Percentiles rank a stretch among this genome's conserved stretches.
Conservation (phyloP, 2,113 vertebrate species). For the Perccottus glenii region DNA sequence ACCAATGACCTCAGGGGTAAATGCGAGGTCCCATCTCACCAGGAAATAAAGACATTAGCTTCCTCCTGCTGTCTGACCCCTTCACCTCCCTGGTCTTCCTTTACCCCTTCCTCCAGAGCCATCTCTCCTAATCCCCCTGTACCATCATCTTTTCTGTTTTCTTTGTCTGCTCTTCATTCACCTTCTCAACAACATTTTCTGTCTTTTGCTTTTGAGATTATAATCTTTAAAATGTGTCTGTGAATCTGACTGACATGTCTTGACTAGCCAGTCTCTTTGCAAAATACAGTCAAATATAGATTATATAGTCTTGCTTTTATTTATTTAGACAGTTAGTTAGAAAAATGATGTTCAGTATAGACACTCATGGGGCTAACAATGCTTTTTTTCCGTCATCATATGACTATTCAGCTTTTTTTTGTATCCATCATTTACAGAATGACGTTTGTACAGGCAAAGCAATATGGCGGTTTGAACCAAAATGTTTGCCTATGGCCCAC, state of each 20-base stretch:
- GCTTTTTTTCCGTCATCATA: no score
- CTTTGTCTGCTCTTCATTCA: conserved; percentile 34
- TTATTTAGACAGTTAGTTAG: background rate
- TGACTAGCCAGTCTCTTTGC: no score
- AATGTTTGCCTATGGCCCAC: no score
- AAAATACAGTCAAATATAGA: no score
- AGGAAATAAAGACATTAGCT: conserved; percentile 81
- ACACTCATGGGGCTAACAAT: no score
- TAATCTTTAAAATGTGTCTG: background rate
- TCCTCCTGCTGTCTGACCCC: conserved; percentile 73
- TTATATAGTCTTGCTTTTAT: background rate
- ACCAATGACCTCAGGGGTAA: conserved; percentile 79
- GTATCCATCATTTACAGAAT: no score
- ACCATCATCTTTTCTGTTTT: conserved; percentile 44
- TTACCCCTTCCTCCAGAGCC: conserved; percentile 44
- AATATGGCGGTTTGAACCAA: no score
- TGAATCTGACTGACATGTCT: no score
- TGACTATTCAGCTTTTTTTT: no score
- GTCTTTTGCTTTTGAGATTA: conserved; percentile 2
- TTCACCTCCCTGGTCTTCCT: conserved; percentile 65
- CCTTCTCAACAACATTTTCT: conserved; percentile 23
- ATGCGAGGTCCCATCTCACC: conserved; percentile 76
- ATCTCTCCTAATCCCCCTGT: conserved; percentile 62
- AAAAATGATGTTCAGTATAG: no score
- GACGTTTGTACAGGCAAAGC: no score